Base-by-base conservation (phyloP, 2,113 vertebrate species). In the Indri indri region DNA sequence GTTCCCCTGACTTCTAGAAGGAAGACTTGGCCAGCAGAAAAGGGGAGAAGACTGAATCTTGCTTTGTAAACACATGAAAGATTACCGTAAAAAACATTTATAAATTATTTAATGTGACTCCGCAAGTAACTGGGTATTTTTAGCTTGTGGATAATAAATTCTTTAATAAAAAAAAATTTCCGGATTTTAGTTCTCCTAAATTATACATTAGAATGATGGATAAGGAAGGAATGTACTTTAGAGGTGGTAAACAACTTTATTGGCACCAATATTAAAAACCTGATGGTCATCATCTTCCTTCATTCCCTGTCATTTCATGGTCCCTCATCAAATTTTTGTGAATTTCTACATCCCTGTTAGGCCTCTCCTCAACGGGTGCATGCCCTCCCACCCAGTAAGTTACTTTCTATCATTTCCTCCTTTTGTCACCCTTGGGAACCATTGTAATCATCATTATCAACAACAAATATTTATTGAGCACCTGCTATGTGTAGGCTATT, bases 401-500 rank as follows among this genome's bases (percentile, higher is more conserved):
- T 95, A 5, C 25, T 81, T 86, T 91, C 57, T 93, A 12, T 89
- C 32, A 27, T 80, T 91, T 88, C 57, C 13, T 89, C 4, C 12
- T 57, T 84, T 65, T 76, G 47, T 97, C 59, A 61, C 52, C 95
- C 96, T 83, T 95, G 80, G 95, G 79, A 97, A 97, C 95, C 83
- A 91, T 37, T 88, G 47, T 85, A 68, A 66, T 80, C 59, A 82
- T 89, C 52, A 59, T 80, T n/a, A 91, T 83, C 88, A 97, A 96
- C 96, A 97, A 34, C 71, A 97, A 96, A 95, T 95, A 94, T 97
- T 96, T 97, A 61, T 74, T 84, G 82, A 90, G 65, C 97, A 97
- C 93, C 96, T 98, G 97, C 74, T 97, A 61, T 87, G 91, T 97
- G 97, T 97, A 97, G 97, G 96, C 96, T 97, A 80, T 92, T 93